These are phyloP conservation scores for Drosophila longiperda DNA, from an alignment of 2,888 invertebrate genomes.

Conservation along the genomic window DNA sequence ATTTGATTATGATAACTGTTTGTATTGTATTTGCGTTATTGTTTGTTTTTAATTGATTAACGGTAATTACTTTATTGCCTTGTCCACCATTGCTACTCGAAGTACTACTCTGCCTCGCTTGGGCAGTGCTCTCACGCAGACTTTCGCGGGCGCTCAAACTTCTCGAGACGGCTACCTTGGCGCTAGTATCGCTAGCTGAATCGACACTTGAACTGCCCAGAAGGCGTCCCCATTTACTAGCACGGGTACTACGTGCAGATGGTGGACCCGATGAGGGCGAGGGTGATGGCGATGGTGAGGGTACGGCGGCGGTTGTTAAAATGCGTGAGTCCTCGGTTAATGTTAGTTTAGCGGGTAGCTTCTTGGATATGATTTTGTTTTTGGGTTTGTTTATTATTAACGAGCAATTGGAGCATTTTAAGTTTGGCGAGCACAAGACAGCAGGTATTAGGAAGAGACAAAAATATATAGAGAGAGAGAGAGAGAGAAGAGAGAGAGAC, in stretches of 20 bases:
- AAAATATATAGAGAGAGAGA: slow-evolving; percentile 34
- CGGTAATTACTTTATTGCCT: slow-evolving; percentile 85
- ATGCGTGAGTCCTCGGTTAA: slow-evolving; percentile 85
- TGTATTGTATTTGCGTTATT: slow-evolving; percentile 38
- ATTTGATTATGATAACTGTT: slow-evolving; percentile 14
- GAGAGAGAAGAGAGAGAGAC: slow-evolving; percentile 28
- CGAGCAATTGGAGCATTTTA: slow-evolving; percentile 46
- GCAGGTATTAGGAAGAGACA: slow-evolving; percentile 24
- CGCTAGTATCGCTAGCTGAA: slow-evolving; percentile 88
- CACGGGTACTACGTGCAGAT: slow-evolving; percentile 86
- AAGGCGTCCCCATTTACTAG: slow-evolving; percentile 93
- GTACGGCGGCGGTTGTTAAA: slow-evolving; percentile 83
- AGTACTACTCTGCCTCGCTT: slow-evolving; percentile 85
- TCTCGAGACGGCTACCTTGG: slow-evolving; percentile 86
- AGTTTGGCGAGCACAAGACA: slow-evolving; percentile 51
- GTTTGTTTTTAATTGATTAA: slow-evolving; percentile 41
- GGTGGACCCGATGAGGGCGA: slow-evolving; percentile 86
- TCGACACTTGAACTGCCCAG: slow-evolving; percentile 92
- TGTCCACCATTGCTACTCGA: slow-evolving; percentile 86
- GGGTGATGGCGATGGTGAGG: slow-evolving; percentile 85
- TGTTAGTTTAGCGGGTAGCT: slow-evolving; percentile 85
- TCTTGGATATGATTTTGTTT: slow-evolving; percentile 72
- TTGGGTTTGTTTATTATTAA: slow-evolving; percentile 28
- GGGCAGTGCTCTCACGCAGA: slow-evolving; percentile 85
- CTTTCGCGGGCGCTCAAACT: slow-evolving; percentile 87